Percentiles rank a stretch among this genome's conserved stretches.
These are phyloP conservation scores for Corythornis vintsioides DNA, from an alignment of 2,113 vertebrate genomes.

Conservation along the genomic window DNA sequence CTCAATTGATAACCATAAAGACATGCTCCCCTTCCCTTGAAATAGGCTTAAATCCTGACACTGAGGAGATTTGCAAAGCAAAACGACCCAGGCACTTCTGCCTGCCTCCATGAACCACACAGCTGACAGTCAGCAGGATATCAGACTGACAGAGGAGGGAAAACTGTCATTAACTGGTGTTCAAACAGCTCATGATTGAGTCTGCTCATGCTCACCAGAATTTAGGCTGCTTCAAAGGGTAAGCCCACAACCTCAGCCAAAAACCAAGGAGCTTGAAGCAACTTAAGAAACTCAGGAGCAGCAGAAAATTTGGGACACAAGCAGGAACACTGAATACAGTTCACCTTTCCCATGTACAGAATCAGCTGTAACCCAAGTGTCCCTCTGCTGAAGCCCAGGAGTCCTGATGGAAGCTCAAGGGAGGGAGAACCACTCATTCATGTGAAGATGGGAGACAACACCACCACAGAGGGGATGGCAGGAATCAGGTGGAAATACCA, in stretches of 20 bases:
- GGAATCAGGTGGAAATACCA: neutral
- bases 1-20: neutral
- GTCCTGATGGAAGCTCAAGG: rapidly evolving
- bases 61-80: neutral
- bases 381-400: neutral
- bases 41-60: neutral
- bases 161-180: neutral
- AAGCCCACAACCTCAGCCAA: neutral
- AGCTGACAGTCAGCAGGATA: neutral
- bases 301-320: neutral
- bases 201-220: neutral
- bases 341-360: neutral
- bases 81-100: neutral
- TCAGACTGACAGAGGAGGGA: neutral
- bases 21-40: neutral
- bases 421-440: neutral
- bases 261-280: neutral
- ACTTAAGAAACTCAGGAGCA: neutral
- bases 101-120: rapidly evolving
- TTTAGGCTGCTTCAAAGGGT: neutral
- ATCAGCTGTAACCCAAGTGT: neutral
- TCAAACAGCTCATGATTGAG: neutral
- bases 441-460: neutral
- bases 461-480: neutral
- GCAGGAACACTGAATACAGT: neutral